Percentiles rank a stretch among this genome's conserved stretches.
These are phyloP conservation scores for Junonia oenone DNA, from an alignment of 2,888 invertebrate genomes.

Conservation along the genomic window DNA sequence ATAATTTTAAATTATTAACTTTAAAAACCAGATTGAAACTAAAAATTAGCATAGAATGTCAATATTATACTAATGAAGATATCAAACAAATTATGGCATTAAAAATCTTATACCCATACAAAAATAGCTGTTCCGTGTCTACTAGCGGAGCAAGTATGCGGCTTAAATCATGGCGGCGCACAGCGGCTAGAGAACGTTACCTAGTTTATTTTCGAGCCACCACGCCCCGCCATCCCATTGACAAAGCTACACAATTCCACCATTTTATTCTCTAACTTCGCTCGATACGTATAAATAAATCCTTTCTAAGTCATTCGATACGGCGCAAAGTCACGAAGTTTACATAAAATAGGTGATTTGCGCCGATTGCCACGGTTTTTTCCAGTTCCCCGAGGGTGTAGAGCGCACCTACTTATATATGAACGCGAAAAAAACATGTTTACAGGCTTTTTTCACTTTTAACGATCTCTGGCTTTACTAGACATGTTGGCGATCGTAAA, in stretches of 20 bases:
- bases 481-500: slow-evolving; percentile 56
- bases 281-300: slow-evolving; percentile 65
- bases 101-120: not conserved
- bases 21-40: no score
- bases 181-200: slow-evolving; percentile 29
- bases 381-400: slow-evolving; percentile 52
- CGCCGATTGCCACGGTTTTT: slow-evolving; percentile 66
- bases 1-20: not conserved
- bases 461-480: slow-evolving; percentile 40
- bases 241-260: slow-evolving; percentile 44
- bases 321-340: slow-evolving; percentile 76
- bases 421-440: slow-evolving; percentile 65
- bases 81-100: slow-evolving; percentile 3
- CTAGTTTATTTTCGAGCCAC: slow-evolving; percentile 54
- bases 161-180: not conserved
- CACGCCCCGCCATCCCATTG: slow-evolving; percentile 50
- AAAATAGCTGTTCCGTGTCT: not conserved
- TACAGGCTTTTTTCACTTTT: slow-evolving; percentile 59
- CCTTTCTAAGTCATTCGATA: slow-evolving; percentile 77
- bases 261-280: slow-evolving; percentile 40
- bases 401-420: slow-evolving; percentile 48
- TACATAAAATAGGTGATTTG: slow-evolving; percentile 78
- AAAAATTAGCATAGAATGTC: not conserved
- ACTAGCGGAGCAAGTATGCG: not conserved
- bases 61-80: not conserved